phyloP scores from a whole-genome alignment of 1,140 invertebrate species.

The Drosophila nebulosa region DNA sequence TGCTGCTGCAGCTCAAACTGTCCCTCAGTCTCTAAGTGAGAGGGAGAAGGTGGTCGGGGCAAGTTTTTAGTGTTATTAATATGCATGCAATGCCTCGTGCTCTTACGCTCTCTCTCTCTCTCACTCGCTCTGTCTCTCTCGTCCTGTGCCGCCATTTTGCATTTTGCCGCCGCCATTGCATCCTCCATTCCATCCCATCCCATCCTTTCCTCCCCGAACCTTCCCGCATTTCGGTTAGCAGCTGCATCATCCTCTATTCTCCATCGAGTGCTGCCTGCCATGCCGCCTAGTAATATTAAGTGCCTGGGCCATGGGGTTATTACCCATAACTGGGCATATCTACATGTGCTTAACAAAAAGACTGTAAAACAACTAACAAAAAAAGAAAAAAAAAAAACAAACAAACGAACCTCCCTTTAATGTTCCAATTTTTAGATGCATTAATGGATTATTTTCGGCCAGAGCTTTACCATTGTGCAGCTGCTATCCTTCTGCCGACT shows the following conservation, averaged over 20 bases:
- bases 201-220: neutral
- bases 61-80: constrained; percentile 75
- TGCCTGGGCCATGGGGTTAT: constrained; percentile 57
- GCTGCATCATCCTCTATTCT: constrained; percentile 17
- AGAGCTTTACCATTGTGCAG: constrained; percentile 6
- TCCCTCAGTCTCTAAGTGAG: constrained; percentile 8
- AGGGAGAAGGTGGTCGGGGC: constrained; percentile 6
- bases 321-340: constrained; percentile 62
- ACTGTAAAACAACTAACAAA: neutral
- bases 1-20: constrained; percentile 3
- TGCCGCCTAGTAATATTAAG: constrained; percentile 64
- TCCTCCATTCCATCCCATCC: constrained; percentile 9
- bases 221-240: constrained; percentile 43
- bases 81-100: constrained; percentile 65
- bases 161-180: constrained; percentile 53
- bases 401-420: constrained; percentile 13
- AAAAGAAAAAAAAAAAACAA: neutral
- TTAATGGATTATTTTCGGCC: constrained; percentile 61
- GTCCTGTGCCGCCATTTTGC: constrained; percentile 59
- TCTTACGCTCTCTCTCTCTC: neutral
- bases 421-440: constrained; percentile 52
- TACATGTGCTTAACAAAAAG: constrained; percentile 62
- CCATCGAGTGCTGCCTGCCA: constrained; percentile 31
- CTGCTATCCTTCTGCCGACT: constrained; percentile 7
- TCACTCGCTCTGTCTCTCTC: constrained; percentile 19